Evolutionary conservation across 2,113 vertebrate genomes (phyloP).

Genomic region (Heterotilapia buettikoferi): DNA sequence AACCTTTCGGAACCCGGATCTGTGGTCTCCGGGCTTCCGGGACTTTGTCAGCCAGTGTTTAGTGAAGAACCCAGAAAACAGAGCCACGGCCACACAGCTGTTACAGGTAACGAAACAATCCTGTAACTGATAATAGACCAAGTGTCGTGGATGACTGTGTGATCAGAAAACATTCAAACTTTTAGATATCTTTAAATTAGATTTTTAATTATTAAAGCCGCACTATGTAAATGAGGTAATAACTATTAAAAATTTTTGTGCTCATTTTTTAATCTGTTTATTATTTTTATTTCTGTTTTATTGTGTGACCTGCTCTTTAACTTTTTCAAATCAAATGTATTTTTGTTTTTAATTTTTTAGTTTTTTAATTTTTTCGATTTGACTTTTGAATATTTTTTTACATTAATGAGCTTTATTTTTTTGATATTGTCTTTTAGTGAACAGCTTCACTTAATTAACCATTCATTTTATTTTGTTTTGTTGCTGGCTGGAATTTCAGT

Average conservation of each 20-base stretch:
- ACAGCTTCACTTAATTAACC: neutral
- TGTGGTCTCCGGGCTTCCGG: constrained; percentile 79
- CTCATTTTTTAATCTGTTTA: neutral
- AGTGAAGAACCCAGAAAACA: constrained; percentile 87
- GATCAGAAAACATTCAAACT: neutral
- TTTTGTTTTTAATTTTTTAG: fast-evolving
- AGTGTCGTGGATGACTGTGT: neutral
- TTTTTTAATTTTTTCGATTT: fast-evolving
- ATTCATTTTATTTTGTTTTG: neutral
- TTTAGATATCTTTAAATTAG: neutral
- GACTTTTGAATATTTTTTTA: fast-evolving
- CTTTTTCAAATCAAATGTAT: neutral
- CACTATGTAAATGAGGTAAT: neutral
- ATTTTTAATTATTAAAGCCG: fast-evolving
- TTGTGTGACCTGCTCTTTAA: neutral
- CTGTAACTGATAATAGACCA: fast-evolving
- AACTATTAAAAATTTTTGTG: fast-evolving
- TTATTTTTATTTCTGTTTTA: neutral
- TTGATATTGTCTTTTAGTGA: neutral
- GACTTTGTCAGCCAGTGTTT: constrained; percentile 90
- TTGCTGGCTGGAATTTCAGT: neutral
- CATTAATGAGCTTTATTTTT: neutral
- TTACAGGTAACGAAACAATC: constrained; percentile 75
- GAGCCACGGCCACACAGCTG: constrained; percentile 87
- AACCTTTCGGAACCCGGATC: constrained; percentile 81